A percentile compares a stretch with the other conserved stretches of the same genome.
These are phyloP conservation scores for Gracilinanus agilis DNA, from an alignment of 2,113 vertebrate genomes.

Conservation along the genomic window DNA sequence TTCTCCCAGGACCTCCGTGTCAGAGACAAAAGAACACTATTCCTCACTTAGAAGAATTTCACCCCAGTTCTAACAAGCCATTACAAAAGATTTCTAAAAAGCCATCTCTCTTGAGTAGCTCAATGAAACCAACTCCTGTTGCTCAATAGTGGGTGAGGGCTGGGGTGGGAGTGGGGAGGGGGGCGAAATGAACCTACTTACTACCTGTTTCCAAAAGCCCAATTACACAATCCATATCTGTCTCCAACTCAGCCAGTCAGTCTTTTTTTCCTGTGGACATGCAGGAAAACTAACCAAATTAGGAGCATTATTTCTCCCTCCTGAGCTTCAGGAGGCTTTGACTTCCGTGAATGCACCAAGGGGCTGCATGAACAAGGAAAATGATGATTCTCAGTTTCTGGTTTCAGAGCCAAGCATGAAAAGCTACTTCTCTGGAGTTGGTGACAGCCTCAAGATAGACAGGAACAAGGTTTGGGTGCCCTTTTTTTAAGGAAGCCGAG, in stretches of 20 bases:
- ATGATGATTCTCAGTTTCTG: not conserved
- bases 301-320: not conserved
- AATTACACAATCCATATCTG: not conserved
- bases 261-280: not conserved
- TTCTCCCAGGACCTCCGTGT: not conserved
- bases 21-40: conserved; percentile 3
- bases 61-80: conserved; percentile 62
- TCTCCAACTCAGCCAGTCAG: not conserved
- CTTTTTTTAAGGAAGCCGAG: not conserved
- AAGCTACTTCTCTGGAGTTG: not conserved
- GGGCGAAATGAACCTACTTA: not conserved
- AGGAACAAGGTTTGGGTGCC: not conserved
- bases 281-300: not conserved
- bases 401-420: not conserved
- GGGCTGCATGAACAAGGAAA: not conserved
- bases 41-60: conserved; percentile 10
- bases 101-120: conserved; percentile 53
- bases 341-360: not conserved
- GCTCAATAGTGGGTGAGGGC: not conserved
- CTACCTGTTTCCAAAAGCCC: conserved; percentile 1
- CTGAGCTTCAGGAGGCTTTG: not conserved
- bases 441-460: not conserved
- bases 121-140: conserved; percentile 25
- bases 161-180: not conserved
- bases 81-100: conserved; percentile 69